These are phyloP conservation scores for Apoda limacodes DNA, from an alignment of 2,888 invertebrate genomes.

Conservation along the genomic window DNA sequence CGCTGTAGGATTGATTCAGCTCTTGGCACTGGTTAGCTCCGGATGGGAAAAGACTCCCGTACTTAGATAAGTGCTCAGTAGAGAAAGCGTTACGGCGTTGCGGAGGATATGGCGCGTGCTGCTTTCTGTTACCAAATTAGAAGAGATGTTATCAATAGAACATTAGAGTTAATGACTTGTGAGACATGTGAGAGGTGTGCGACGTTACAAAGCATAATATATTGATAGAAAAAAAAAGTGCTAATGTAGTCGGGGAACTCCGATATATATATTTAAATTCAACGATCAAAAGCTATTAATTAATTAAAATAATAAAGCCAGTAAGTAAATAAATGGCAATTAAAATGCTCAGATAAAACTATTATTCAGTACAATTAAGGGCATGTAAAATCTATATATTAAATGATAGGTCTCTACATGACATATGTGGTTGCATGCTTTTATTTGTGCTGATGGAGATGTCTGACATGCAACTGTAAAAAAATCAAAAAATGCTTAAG, in stretches of 20 bases:
- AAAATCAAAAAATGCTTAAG: constrained; percentile 30
- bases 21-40: constrained; percentile 62
- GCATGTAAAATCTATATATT: too few species aligned
- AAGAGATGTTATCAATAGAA: constrained; percentile 39
- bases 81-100: constrained; percentile 66
- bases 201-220: too few species aligned
- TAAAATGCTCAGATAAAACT: too few species aligned
- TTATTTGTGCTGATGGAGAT: constrained; percentile 48
- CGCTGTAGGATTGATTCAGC: constrained; percentile 59
- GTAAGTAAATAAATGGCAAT: too few species aligned
- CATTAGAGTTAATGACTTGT: too few species aligned
- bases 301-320: too few species aligned
- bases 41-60: constrained; percentile 60
- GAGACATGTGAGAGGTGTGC: too few species aligned
- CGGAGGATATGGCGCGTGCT: constrained; percentile 65
- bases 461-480: constrained; percentile 52
- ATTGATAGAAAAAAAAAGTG: too few species aligned
- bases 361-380: too few species aligned
- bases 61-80: constrained; percentile 63
- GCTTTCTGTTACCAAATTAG: constrained; percentile 63
- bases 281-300: too few species aligned
- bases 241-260: too few species aligned
- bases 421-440: constrained; percentile 52
- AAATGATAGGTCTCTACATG: constrained; percentile 29
- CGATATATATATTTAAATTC: too few species aligned